Conservation (phyloP, 2,888 invertebrate species). For the Unio pictorum region DNA sequence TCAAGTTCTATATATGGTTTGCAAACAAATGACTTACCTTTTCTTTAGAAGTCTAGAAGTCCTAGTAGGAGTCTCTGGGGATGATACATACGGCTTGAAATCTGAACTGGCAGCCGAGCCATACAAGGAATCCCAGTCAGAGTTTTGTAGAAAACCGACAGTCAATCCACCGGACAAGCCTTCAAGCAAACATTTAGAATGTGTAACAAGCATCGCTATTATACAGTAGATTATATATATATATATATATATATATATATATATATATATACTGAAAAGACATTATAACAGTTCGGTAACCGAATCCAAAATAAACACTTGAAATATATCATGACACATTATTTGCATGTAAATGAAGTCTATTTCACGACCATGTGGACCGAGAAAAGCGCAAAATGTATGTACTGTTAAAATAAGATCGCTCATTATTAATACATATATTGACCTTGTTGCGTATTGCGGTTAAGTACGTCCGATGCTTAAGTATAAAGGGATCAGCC, state of each 20-base stretch:
- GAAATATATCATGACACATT: neutral
- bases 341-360: neutral
- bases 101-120: constrained; percentile 40
- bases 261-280: neutral
- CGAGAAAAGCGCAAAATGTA: too few species aligned
- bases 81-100: constrained; percentile 32
- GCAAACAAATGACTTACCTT: constrained; percentile 19
- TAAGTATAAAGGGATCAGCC: too few species aligned
- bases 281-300: too few species aligned
- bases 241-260: too few species aligned
- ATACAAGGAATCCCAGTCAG: constrained; percentile 31
- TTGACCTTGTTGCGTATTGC: too few species aligned
- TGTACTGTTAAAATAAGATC: too few species aligned
- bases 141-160: constrained; percentile 20
- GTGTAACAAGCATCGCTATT: too few species aligned
- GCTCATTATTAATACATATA: too few species aligned
- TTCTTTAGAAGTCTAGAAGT: constrained; percentile 36
- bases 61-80: constrained; percentile 20
- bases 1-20: neutral
- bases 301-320: too few species aligned
- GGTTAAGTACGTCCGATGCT: too few species aligned
- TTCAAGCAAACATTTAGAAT: neutral
- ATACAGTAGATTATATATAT: too few species aligned
- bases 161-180: constrained; percentile 21
- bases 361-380: neutral